phyloP scores from a whole-genome alignment of 2,888 invertebrate genomes.

The Eubasilissa splendida region DNA sequence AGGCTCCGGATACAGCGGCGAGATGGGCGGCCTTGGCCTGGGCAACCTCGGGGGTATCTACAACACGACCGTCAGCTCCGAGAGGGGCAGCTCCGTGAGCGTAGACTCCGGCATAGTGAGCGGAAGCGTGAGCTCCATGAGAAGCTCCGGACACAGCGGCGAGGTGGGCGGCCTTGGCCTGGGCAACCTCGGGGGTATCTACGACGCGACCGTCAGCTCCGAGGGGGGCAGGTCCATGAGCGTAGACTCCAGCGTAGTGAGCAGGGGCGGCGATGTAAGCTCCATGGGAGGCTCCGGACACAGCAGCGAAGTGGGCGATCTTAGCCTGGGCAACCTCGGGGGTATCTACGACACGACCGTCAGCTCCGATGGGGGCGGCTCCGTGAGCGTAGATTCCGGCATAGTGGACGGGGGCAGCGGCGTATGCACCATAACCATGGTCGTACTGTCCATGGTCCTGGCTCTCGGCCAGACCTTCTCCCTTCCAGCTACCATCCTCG shows the following conservation, averaged over 20 bases:
- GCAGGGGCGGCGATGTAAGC: slow-evolving; percentile 28
- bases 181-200: too few relatives aligned
- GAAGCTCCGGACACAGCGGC: not conserved
- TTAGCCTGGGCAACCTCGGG: slow-evolving; percentile 54
- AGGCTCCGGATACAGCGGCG: slow-evolving; percentile 8
- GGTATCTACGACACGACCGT: slow-evolving; percentile 54
- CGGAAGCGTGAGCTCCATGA: not conserved
- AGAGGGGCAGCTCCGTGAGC: slow-evolving; percentile 61
- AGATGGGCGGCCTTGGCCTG: slow-evolving; percentile 58
- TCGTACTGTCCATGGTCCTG: slow-evolving; percentile 54
- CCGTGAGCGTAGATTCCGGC: slow-evolving; percentile 43
- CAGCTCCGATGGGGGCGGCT: slow-evolving; percentile 31
- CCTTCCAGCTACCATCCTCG: slow-evolving; percentile 55
- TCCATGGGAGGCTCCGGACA: slow-evolving; percentile 60
- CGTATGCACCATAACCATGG: slow-evolving; percentile 10
- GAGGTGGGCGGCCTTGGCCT: too few relatives aligned
- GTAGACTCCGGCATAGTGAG: not conserved
- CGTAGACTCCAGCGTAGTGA: slow-evolving; percentile 65
- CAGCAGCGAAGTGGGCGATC: slow-evolving; percentile 60
- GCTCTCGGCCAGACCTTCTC: slow-evolving; percentile 55
- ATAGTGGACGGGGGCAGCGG: slow-evolving; percentile 11
- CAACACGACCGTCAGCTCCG: slow-evolving; percentile 53
- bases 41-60: slow-evolving; percentile 68
- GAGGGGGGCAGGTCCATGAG: slow-evolving; percentile 57
- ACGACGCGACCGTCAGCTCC: too few relatives aligned